Evolutionary conservation across 2,797 vertebrate genomes (phyloP).

Genomic region (Muscicapa striata): DNA sequence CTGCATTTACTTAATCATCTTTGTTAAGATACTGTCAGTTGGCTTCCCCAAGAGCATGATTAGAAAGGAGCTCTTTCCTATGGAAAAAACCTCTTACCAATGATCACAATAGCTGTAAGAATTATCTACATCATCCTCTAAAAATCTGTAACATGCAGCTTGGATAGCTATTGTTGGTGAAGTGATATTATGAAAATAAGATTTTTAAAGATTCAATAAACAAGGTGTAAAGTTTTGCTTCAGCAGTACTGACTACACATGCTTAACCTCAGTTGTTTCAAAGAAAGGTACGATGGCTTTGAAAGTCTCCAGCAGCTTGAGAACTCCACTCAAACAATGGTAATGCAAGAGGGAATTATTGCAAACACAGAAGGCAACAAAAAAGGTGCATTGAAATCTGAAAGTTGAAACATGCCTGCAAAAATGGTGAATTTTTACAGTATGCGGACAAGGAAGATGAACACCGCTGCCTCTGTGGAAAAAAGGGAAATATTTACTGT

Average conservation of each 20-base stretch:
- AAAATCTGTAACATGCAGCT: neutral
- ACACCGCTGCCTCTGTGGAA: neutral
- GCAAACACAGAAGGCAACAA: neutral
- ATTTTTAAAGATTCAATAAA: neutral
- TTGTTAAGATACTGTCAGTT: neutral
- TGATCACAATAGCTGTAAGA: neutral
- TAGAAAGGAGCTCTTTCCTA: neutral
- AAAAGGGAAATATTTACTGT: neutral
- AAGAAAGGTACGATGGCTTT: neutral
- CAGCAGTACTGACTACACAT: neutral
- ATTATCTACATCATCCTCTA: neutral
- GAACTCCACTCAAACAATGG: neutral
- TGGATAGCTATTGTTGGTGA: neutral
- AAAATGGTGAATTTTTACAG: neutral
- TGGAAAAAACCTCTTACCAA: neutral
- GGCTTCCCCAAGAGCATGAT: neutral
- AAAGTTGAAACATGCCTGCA: neutral
- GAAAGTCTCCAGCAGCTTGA: neutral
- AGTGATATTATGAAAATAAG: neutral
- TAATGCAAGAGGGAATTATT: neutral
- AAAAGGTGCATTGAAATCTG: neutral
- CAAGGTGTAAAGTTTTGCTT: neutral
- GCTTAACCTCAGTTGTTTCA: neutral
- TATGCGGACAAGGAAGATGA: neutral
- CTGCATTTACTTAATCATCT: slow-evolving; percentile 24